Conservation (phyloP, 2,888 invertebrate genomes). For the Caenorhabditis sp. region DNA sequence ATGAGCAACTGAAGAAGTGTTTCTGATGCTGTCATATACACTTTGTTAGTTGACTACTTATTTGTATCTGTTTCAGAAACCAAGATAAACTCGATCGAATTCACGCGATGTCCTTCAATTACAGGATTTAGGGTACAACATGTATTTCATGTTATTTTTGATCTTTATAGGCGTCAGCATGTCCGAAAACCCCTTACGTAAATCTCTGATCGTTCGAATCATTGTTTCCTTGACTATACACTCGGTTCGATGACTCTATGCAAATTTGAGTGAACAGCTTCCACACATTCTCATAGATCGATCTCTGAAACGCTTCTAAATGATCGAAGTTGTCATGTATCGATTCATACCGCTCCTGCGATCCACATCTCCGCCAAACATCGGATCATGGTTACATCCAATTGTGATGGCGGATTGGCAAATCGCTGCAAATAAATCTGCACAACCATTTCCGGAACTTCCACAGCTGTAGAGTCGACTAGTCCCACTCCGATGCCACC, state of each 20-base stretch:
- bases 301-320: slow-evolving; percentile 85
- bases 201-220: slow-evolving; percentile 76
- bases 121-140: too few relatives aligned
- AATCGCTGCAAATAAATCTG: slow-evolving; percentile 86
- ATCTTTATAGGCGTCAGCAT: neutral
- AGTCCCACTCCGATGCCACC: slow-evolving; percentile 92
- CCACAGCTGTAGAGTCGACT: slow-evolving; percentile 66
- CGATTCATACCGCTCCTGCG: slow-evolving; percentile 86
- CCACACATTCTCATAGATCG: slow-evolving; percentile 95
- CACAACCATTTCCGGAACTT: slow-evolving; percentile 79
- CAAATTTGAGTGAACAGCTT: slow-evolving; percentile 97
- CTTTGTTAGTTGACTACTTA: too few relatives aligned
- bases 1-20: too few relatives aligned
- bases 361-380: slow-evolving; percentile 98
- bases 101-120: too few relatives aligned
- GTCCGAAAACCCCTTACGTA: slow-evolving; percentile 66
- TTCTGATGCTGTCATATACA: too few relatives aligned
- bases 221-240: slow-evolving; percentile 76
- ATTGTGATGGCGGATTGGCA: slow-evolving; percentile 93
- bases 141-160: too few relatives aligned
- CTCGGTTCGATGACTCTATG: slow-evolving; percentile 88
- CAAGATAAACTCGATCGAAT: too few relatives aligned
- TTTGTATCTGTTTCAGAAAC: too few relatives aligned
- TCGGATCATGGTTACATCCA: slow-evolving; percentile 96
- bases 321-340: too few relatives aligned